Base-by-base conservation (phyloP, 2,797 vertebrate species). In the Xenentodon cancila region DNA sequence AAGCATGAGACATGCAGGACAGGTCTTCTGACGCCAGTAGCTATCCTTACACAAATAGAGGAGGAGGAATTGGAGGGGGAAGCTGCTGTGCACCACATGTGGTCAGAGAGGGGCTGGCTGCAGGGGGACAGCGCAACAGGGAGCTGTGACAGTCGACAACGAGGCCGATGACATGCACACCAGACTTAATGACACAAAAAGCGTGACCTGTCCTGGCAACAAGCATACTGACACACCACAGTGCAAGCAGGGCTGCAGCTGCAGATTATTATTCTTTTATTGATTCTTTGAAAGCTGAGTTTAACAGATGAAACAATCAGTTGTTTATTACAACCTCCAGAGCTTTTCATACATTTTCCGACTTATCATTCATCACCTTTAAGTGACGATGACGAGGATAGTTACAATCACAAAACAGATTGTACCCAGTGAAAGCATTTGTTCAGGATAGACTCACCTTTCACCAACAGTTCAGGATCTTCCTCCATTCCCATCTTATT, bases 401-500 rank as follows among this genome's bases (percentile, higher is more conserved):
- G 25, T 25, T 25, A 25, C 25, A 5, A 25, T 25, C 5, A 25
- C 25, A 3, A 25, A 25, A 45, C n/a, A 21, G 51, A 18, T 0
- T 2, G 7, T 22, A 53, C 20, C 19, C 16, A 32, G n/a, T 4
- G 25, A 27, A 7, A 3, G 1, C 9, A 19, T 54, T 48, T 43
- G 18, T 32, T 15, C 0, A n/a, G 44, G 22, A 40, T 5, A n/a
- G 67, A 70, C 91, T 90, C 83, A 99, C 97, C 97, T 95, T 98
- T 97, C 64, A 98, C 94, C 0, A 97, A 87, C 53, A 93, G 82
- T 0, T 97, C 96, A 0, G 93, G 80, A 16, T 97, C 96, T 37
- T 96, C 95, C 79, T 96, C 96, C 54, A 88, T 73, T 1, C 87
- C 90, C 80, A 88, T 89, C 8, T 93, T 94, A 49, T 87, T 94